Percentiles rank a stretch among this genome's conserved stretches.
These are phyloP conservation scores for Calypte anna DNA, from an alignment of 2,113 vertebrate species.

Conservation along the genomic window DNA sequence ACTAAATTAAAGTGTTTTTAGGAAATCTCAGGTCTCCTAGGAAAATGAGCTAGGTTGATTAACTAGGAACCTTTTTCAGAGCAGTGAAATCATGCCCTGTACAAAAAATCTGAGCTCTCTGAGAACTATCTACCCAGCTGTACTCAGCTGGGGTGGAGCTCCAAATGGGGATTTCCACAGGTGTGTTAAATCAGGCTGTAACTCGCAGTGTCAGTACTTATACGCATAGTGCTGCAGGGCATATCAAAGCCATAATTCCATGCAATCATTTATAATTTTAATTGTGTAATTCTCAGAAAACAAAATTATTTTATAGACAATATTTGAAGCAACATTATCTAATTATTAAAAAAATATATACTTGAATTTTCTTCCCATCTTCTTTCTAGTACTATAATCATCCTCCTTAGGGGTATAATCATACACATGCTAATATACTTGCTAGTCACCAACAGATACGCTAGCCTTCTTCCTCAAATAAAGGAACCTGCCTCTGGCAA, in stretches of 20 bases:
- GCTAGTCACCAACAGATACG: not conserved
- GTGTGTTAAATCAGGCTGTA: conserved; percentile 34
- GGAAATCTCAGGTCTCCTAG: conserved; percentile 28
- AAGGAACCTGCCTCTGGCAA: not conserved
- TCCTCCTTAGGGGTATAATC: not conserved
- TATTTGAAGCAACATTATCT: not conserved
- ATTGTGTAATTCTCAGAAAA: not conserved
- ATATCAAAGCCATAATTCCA: not conserved
- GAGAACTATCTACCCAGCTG: conserved; percentile 64
- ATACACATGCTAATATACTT: not conserved
- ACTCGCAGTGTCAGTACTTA: not conserved
- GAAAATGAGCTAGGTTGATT: not conserved
- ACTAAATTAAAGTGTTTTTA: not conserved
- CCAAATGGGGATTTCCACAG: conserved; percentile 24
- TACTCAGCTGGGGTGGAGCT: conserved; percentile 63
- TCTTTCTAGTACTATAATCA: not conserved
- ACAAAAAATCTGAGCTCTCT: not conserved
- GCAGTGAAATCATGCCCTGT: not conserved
- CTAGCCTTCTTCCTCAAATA: not conserved
- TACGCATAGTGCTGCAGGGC: not conserved
- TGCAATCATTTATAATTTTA: conserved; percentile 19
- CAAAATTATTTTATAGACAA: not conserved
- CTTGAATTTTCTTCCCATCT: not conserved
- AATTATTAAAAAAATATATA: not conserved
- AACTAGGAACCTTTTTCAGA: conserved; percentile 20